Evolutionary conservation across 2,888 invertebrate genomes (phyloP).

Genomic region (Scaptomyza cyrtandrae): DNA sequence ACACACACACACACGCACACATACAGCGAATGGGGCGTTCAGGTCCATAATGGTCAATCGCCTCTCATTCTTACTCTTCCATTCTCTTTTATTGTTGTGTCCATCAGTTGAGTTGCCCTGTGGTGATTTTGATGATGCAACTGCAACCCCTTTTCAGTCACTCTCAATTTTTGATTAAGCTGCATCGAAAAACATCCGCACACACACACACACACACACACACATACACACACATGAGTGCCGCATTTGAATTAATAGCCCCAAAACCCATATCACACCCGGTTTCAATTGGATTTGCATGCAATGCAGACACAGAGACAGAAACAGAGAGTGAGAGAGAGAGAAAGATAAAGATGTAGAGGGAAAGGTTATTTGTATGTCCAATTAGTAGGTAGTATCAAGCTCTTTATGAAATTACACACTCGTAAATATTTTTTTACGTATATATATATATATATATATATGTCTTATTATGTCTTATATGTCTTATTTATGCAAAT

Average conservation of each 20-base stretch:
- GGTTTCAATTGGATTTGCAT: slow-evolving; percentile 19
- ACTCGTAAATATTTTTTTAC: neutral
- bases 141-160: slow-evolving; percentile 17
- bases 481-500: slow-evolving; percentile 30
- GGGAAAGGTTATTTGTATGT: neutral
- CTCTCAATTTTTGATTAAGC: neutral
- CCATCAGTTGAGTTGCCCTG: slow-evolving; percentile 6
- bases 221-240: slow-evolving; percentile 7
- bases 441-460: neutral
- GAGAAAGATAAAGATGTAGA: neutral
- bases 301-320: neutral
- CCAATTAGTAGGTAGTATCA: slow-evolving; percentile 10
- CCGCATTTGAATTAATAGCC: slow-evolving; percentile 32
- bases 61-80: neutral
- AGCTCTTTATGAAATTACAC: slow-evolving; percentile 11
- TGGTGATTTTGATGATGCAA: slow-evolving; percentile 43
- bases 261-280: slow-evolving; percentile 21
- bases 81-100: neutral
- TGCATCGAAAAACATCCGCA: slow-evolving; percentile 20
- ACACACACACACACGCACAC: slow-evolving; percentile 1
- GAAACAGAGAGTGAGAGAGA: neutral
- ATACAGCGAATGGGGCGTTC: neutral
- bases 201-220: neutral
- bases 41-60: slow-evolving; percentile 28
- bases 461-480: no score